phyloP scores from a whole-genome alignment of 2,113 vertebrate species.

The Micromys minutus region DNA sequence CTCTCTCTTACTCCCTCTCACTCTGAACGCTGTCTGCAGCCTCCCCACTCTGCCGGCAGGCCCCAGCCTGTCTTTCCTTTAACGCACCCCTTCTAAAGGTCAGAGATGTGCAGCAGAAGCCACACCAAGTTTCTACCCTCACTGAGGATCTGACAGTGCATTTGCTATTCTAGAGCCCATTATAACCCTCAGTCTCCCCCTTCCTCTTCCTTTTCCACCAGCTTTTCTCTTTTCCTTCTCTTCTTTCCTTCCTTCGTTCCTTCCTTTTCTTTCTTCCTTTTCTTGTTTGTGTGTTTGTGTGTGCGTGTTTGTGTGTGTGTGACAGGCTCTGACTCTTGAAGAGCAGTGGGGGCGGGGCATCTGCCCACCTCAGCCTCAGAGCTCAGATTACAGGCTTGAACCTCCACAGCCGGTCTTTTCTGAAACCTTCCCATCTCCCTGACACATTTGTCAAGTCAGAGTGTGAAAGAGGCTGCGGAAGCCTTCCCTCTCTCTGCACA shows the following conservation, averaged over 20 bases:
- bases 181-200: neutral
- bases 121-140: no score
- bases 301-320: no score
- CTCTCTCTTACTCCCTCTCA: neutral
- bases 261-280: neutral
- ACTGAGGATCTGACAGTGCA: neutral
- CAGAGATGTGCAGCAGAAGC: no score
- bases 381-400: neutral
- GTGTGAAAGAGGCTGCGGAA: conserved; percentile 1
- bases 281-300: neutral
- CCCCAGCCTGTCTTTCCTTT: neutral
- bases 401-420: neutral
- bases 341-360: neutral
- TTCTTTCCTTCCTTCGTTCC: neutral
- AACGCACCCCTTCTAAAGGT: neutral
- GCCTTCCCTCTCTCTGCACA: neutral
- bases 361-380: neutral
- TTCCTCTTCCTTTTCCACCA: neutral
- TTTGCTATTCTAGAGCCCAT: neutral
- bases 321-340: no score
- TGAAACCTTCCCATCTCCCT: neutral
- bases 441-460: neutral
- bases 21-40: no score
- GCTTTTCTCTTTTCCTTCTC: no score
- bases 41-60: no score